Base-by-base conservation (phyloP, 2,797 vertebrate species). In the Melanotaenia pygmaea region DNA sequence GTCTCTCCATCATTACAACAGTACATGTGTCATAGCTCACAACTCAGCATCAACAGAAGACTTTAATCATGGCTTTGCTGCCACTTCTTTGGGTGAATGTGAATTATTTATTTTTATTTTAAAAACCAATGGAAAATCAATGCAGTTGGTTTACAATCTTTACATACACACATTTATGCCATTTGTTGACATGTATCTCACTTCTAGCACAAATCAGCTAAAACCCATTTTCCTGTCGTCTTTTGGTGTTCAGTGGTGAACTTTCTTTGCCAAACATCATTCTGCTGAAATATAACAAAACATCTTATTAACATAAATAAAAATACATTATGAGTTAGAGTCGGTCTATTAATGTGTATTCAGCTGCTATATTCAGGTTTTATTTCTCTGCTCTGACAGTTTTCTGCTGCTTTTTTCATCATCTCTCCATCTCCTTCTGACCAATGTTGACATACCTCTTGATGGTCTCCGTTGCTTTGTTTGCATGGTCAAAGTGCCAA, bases 401-500 rank as follows among this genome's bases (percentile, higher is more conserved):
- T 67, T 38, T 80, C 67, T 77, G 57, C 66, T 76, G 64, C 68
- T 34, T 83, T 34, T 83, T 62, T 72, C 78, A 26, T 68, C 59
- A 45, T 5, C 5, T 59, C 64, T 66, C 60, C 68, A 34, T 85
- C 64, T 77, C 43, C 78, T 61, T 68, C 57, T 74, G 56, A 43
- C 63, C 38, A 45, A 30, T 75, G 70, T 79, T 45, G 75, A 91
- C 96, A 88, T 98, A 98, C 97, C 97, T 98, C 97, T 97, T 28
- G 96, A 96, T 56, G 96, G 96, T 95, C 96, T 89, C 89, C 98
- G 97, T 94, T 98, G 97, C 94, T 97, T 99, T 86, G 97, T 98
- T 93, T 99, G 97, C 95, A 99, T 96, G 60, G 97, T 98, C 93
- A 99, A 96, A 59, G 97, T 98, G 90, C 97, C 98, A 95, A 99